Evolutionary conservation across 2,113 vertebrate genomes (phyloP).

Genomic region (Setophaga petechia): DNA sequence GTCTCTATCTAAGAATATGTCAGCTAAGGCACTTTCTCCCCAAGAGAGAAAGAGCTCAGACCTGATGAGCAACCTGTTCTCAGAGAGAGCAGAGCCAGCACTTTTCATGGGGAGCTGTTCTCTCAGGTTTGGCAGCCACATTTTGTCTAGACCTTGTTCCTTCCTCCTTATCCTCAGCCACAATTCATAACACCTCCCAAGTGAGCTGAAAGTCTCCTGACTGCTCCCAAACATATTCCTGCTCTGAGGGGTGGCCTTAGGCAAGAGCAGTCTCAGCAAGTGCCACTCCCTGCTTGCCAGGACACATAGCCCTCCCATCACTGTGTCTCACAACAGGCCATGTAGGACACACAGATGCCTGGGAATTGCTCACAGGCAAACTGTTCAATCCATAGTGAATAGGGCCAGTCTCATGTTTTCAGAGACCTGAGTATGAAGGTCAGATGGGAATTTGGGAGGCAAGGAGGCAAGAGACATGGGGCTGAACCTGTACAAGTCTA

Average conservation of each 20-base stretch:
- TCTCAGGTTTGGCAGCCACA: not conserved
- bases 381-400: not conserved
- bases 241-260: not conserved
- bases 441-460: not conserved
- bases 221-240: not conserved
- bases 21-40: not conserved
- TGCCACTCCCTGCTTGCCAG: not conserved
- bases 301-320: not conserved
- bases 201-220: not conserved
- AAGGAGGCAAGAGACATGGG: not conserved
- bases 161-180: not conserved
- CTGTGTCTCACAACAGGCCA: not conserved
- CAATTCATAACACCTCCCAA: not conserved
- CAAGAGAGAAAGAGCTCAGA: not conserved
- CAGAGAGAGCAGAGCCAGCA: not conserved
- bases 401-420: rapidly evolving
- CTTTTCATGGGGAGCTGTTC: rapidly evolving
- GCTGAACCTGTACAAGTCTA: not conserved
- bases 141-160: not conserved
- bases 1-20: not conserved
- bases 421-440: not conserved
- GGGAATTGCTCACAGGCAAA: not conserved
- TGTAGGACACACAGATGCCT: not conserved
- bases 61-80: not conserved
- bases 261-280: not conserved